Conservation (phyloP, 2,888 invertebrate species). For the Pachydiplax longipennis region DNA sequence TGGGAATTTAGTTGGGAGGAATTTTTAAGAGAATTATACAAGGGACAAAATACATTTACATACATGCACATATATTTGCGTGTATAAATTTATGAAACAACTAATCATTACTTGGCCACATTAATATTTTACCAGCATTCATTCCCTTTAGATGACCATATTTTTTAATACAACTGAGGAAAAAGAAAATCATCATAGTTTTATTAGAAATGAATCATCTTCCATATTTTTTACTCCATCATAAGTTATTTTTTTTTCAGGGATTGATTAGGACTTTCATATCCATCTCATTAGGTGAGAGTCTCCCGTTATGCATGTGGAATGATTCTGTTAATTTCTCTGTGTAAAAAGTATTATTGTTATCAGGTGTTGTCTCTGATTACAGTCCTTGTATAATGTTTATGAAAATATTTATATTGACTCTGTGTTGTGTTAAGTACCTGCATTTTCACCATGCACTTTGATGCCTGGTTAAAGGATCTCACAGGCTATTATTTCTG, state of each 20-base stretch:
- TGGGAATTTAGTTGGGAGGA: not conserved
- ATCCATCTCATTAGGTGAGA: not conserved
- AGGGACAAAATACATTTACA: not conserved
- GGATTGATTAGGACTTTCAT: not conserved
- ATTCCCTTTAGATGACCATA: conserved; percentile 26
- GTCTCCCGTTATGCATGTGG: conserved; percentile 4
- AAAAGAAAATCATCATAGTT: conserved; percentile 9
- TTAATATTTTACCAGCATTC: not conserved
- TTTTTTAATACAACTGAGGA: conserved; percentile 5
- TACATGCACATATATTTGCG: too few species aligned
- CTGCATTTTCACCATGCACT: conserved; percentile 36
- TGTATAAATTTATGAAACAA: not conserved
- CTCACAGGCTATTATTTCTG: conserved; percentile 26
- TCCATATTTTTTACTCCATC: conserved; percentile 41
- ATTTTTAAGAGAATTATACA: not conserved
- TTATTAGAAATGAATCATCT: conserved; percentile 14
- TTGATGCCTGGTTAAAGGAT: conserved; percentile 35
- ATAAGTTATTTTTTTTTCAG: conserved; percentile 21
- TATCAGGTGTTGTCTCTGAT: conserved; percentile 34
- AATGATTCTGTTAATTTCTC: conserved; percentile 24
- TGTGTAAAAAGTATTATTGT: conserved; percentile 34
- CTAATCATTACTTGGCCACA: not conserved
- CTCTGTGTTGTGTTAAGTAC: conserved; percentile 42
- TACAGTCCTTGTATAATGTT: conserved; percentile 40
- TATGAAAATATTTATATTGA: conserved; percentile 34